Percentiles rank a stretch among this genome's conserved stretches.
phyloP scores from a whole-genome alignment of 2,888 invertebrate genomes.

The Agrochola macilenta region DNA sequence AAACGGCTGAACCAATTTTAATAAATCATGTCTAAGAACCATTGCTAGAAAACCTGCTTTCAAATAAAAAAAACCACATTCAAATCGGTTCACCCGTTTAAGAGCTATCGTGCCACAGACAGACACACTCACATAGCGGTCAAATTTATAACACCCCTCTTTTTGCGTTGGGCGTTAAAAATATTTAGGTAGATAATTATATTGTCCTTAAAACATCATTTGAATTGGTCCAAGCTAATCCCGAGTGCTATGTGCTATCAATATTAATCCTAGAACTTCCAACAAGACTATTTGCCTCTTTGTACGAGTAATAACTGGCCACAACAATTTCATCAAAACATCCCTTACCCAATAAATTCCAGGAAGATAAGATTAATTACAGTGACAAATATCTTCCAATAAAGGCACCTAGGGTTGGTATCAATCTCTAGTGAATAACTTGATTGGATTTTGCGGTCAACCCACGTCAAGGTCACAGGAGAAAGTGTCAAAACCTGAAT shows the following conservation, averaged over 20 bases:
- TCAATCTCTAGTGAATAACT: slow-evolving; percentile 82
- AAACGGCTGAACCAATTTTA: no score
- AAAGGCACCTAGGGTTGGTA: slow-evolving; percentile 71
- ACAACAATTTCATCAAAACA: slow-evolving; percentile 43
- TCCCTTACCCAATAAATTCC: slow-evolving; percentile 64
- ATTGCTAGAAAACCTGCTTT: no score
- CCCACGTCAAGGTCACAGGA: slow-evolving; percentile 70
- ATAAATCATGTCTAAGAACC: no score
- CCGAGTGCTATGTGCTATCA: neutral
- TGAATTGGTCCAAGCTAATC: neutral
- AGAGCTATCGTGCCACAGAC: no score
- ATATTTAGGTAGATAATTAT: neutral
- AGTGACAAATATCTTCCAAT: slow-evolving; percentile 80
- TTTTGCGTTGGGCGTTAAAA: no score
- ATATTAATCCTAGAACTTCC: neutral
- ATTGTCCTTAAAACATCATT: neutral
- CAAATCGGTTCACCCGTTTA: no score
- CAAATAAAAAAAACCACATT: no score
- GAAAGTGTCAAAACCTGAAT: slow-evolving; percentile 41
- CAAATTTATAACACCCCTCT: no score
- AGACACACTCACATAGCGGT: no score
- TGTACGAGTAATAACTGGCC: slow-evolving; percentile 8
- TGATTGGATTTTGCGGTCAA: slow-evolving; percentile 80
- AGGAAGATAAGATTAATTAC: slow-evolving; percentile 73
- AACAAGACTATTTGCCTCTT: neutral